These are phyloP conservation scores for Borostomias antarcticus DNA, from an alignment of 2,797 vertebrate species.

Conservation along the genomic window DNA sequence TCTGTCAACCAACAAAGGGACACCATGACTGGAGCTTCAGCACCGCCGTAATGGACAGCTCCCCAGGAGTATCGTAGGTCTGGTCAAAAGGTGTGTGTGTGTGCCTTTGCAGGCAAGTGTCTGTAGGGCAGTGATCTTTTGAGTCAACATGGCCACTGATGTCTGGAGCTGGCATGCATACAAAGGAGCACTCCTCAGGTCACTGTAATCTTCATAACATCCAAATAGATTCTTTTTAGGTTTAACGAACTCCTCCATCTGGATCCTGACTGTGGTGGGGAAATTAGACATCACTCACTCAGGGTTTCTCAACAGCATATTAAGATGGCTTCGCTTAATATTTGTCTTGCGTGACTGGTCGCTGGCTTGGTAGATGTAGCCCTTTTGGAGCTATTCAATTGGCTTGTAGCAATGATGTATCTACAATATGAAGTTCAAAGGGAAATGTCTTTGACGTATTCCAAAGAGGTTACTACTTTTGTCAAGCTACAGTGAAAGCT, in stretches of 20 bases:
- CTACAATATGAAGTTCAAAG: no score
- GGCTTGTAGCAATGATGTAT: no score
- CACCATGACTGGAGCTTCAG: neutral
- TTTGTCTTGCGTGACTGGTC: neutral
- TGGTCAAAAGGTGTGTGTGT: neutral
- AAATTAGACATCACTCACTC: no score
- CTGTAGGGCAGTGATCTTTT: neutral
- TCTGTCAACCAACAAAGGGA: no score
- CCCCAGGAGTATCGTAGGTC: neutral
- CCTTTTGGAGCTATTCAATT: no score
- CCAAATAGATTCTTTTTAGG: conserved; percentile 23
- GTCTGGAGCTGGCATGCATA: neutral
- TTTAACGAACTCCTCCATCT: neutral
- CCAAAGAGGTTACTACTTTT: no score
- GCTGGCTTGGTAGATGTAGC: neutral
- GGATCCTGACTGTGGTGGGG: neutral
- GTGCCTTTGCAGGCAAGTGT: neutral
- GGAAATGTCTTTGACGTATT: no score
- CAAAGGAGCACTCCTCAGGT: neutral
- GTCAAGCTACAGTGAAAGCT: no score
- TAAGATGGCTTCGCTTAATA: no score
- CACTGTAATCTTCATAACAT: conserved; percentile 29
- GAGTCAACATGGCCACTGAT: neutral
- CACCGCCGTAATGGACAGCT: neutral
- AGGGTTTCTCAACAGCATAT: no score